Evolutionary conservation across 2,113 vertebrate genomes (phyloP), one percentile per base, ranked within the genome.

Genomic region (Rhineura floridana): DNA sequence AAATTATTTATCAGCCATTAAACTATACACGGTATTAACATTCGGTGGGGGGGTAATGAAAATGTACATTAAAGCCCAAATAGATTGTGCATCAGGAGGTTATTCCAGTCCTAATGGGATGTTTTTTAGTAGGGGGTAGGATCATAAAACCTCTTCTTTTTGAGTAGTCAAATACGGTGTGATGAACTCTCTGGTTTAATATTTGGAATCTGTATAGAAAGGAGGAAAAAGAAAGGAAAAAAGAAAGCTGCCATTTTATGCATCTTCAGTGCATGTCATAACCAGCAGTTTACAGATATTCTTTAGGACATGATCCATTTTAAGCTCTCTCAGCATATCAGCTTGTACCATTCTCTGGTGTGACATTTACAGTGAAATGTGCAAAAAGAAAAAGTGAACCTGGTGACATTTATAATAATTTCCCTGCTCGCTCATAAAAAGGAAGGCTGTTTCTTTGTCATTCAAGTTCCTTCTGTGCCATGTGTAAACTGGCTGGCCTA

Each of bases 1-100:
- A 25, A 67, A 73, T 87, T 87, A 90, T 62, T 94, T 95, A 91
- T 93, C 33, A 89, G 89, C 85, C 85, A 59, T 92, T 91, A 88
- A 93, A 87, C 0, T 1, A 88, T 4, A 89, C 48, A 1, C 90
- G 90, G 90, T 91, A 65, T 86, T 89, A 88, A 90, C 36, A 42
- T 33, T 78, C 50, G 11, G 7, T 48, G 52, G 88, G 36, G 83
- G 80, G 89, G 28, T 46, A 93, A 84, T 63, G 79, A 73, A 88
- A 83, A 83, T 15, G 85, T 91, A 76, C 39, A 93, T 91, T 88
- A 87, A 93, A 92, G 76, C 83, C 72, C 44, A 84, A 79, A 73
- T 69, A 73, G 55, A 73, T 62, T 77, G 62, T 55, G 69, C 15
- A 7, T 70, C 30, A 50, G 88, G 81, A 76, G 87, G 79, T 63